Percentiles rank a stretch among this genome's conserved stretches.
Conservation (phyloP, 2,797 vertebrate genomes). For the Intellagama lesueurii region DNA sequence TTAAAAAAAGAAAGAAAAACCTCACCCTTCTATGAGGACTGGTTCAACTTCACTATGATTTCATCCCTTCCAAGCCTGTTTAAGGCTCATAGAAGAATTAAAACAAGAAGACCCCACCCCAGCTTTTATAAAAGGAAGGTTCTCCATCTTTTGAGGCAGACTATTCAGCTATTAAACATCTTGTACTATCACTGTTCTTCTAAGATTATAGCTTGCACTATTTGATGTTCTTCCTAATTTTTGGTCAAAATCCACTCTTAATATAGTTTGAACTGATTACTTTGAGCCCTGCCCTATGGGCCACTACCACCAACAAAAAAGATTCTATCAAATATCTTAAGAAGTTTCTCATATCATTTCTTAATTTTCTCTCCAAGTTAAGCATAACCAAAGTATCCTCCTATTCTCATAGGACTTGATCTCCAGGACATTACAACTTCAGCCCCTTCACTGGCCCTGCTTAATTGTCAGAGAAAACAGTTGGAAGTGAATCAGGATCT, state of each 20-base stretch:
- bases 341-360: too few relatives aligned
- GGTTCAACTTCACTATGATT: too few relatives aligned
- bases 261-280: neutral
- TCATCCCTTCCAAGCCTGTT: too few relatives aligned
- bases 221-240: neutral
- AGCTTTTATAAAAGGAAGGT: too few relatives aligned
- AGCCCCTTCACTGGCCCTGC: neutral
- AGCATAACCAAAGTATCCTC: neutral
- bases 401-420: neutral
- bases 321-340: neutral
- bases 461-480: too few relatives aligned
- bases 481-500: neutral
- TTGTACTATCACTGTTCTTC: neutral
- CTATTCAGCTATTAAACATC: neutral
- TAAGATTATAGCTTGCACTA: neutral
- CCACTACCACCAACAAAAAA: neutral
- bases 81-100: too few relatives aligned
- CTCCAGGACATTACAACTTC: neutral
- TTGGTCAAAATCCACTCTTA: neutral
- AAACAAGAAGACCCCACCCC: neutral
- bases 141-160: too few relatives aligned
- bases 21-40: too few relatives aligned
- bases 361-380: neutral
- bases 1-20: too few relatives aligned
- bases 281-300: neutral